A percentile compares a stretch with the other conserved stretches of the same genome.
Conservation (phyloP, 1,140 invertebrate species). For the Drosophila oshimai region DNA sequence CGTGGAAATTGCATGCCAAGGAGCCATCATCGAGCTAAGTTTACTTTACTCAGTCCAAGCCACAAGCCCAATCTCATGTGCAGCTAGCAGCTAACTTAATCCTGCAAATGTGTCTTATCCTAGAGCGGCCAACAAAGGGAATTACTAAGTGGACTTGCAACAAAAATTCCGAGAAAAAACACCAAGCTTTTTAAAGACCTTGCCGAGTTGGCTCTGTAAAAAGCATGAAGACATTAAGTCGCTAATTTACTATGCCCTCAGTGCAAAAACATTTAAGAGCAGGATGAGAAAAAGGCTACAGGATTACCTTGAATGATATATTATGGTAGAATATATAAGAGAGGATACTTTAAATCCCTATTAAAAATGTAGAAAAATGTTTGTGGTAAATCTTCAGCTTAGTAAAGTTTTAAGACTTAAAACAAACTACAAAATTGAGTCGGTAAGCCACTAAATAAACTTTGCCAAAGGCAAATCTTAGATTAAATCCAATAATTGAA, state of each 20-base stretch:
- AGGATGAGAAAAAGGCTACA: neutral
- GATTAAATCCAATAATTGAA: neutral
- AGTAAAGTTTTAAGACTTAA: no score
- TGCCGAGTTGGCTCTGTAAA: neutral
- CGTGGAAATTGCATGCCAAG: constrained; percentile 55
- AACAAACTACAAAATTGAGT: no score
- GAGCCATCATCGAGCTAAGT: constrained; percentile 49
- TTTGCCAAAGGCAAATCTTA: neutral
- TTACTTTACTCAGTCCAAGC: constrained; percentile 42
- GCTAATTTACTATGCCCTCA: constrained; percentile 65
- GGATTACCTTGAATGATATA: neutral
- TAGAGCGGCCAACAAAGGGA: constrained; percentile 43
- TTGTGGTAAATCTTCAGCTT: no score
- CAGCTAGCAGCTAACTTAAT: constrained; percentile 40
- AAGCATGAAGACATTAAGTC: constrained; percentile 22
- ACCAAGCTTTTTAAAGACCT: constrained; percentile 10
- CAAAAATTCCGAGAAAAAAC: neutral
- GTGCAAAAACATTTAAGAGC: constrained; percentile 8
- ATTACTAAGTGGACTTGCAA: constrained; percentile 48
- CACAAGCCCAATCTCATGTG: constrained; percentile 41
- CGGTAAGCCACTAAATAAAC: no score
- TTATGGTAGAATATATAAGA: no score
- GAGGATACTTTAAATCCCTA: no score
- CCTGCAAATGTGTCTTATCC: constrained; percentile 36
- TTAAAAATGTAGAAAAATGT: neutral